phyloP scores from a whole-genome alignment of 2,888 invertebrate species.

The Tenthredo scrophulariae region DNA sequence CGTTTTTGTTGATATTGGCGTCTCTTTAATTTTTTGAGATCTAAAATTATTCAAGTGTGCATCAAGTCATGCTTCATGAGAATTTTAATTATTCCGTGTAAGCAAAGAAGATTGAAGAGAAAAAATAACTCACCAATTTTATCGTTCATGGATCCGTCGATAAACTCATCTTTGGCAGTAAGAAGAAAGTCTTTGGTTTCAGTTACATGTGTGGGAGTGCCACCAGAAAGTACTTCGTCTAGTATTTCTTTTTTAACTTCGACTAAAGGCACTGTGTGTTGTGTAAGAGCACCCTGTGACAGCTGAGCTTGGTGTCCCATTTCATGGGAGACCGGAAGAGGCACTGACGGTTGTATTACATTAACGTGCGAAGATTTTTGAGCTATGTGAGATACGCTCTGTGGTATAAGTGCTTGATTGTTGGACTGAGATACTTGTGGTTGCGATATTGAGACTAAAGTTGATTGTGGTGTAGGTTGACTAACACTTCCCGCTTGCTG shows the following conservation, averaged over 20 bases:
- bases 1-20: conserved; percentile 91
- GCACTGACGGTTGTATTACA: conserved; percentile 78
- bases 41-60: conserved; percentile 67
- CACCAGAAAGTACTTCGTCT: conserved; percentile 80
- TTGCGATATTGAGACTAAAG: conserved; percentile 61
- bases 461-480: conserved; percentile 63
- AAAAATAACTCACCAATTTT: conserved; percentile 71
- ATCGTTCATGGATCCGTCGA: conserved; percentile 75
- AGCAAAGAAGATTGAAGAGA: too few relatives aligned
- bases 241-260: conserved; percentile 87
- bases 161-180: conserved; percentile 77
- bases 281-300: conserved; percentile 73
- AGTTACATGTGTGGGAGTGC: conserved; percentile 71
- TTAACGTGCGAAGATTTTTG: conserved; percentile 77
- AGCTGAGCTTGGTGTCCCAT: conserved; percentile 78
- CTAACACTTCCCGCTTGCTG: conserved; percentile 57
- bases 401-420: conserved; percentile 44
- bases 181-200: conserved; percentile 78
- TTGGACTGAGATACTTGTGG: conserved; percentile 70
- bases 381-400: conserved; percentile 52
- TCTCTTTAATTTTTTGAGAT: conserved; percentile 85
- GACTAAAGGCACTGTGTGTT: conserved; percentile 79
- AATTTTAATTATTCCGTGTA: not conserved
- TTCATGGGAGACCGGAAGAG: conserved; percentile 75
- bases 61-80: conserved; percentile 56